phyloP scores from a whole-genome alignment of 2,888 invertebrate species.

The Folsomia candida region DNA sequence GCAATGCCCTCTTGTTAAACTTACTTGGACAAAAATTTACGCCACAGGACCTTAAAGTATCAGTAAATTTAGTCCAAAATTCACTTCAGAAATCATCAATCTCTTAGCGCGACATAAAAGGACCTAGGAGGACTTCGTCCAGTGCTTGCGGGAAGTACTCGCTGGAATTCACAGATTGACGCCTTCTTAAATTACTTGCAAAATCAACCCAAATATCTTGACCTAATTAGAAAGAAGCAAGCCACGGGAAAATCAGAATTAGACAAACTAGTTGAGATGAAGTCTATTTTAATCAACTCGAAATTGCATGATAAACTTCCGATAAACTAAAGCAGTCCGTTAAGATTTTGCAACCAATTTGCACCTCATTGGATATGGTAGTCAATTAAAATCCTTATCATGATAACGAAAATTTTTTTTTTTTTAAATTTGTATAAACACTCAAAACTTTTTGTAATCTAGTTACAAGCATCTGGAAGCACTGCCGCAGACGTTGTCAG shows the following conservation, averaged over 20 bases:
- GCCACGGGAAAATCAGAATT: neutral
- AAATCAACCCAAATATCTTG: conserved; percentile 22
- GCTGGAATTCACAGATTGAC: conserved; percentile 20
- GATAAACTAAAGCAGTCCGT: too few species aligned
- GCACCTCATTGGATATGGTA: neutral
- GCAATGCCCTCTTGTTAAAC: conserved; percentile 23
- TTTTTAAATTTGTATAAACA: too few species aligned
- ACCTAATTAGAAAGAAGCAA: neutral
- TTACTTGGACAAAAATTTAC: conserved; percentile 19
- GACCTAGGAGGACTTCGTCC: conserved; percentile 8
- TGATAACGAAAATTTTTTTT: neutral
- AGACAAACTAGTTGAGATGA: neutral
- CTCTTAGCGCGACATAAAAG: neutral
- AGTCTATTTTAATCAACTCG: too few species aligned
- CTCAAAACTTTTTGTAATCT: too few species aligned
- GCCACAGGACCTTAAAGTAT: neutral
- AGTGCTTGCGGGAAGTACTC: conserved; percentile 9
- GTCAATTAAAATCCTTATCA: neutral
- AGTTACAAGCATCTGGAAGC: too few species aligned
- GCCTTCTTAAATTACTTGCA: neutral
- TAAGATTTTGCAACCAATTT: neutral
- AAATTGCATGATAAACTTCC: too few species aligned
- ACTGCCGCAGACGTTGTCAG: neutral
- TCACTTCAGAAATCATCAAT: conserved; percentile 29
- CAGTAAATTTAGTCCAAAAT: conserved; percentile 20